Percentiles rank a stretch among this genome's conserved stretches.
Conservation (phyloP, 2,888 invertebrate species). For the Dicranocentrus wangi region DNA sequence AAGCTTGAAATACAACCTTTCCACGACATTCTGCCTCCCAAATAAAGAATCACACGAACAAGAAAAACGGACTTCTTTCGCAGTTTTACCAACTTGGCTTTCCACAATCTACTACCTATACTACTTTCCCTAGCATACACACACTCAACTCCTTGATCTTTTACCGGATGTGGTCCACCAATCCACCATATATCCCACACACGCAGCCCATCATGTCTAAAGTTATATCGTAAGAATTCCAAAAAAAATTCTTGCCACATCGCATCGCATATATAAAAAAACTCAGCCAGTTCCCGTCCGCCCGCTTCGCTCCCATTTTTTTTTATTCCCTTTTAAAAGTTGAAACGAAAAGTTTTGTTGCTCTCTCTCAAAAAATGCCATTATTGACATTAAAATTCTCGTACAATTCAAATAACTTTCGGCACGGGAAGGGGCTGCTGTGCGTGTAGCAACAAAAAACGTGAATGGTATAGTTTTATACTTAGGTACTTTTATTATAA, state of each 20-base stretch:
- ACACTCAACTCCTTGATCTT: slow-evolving; percentile 2
- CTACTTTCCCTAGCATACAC: background rate
- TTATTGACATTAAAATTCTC: slow-evolving; percentile 50
- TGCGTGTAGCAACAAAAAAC: background rate
- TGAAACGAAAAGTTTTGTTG: slow-evolving; percentile 37
- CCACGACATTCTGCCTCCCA: slow-evolving; percentile 40
- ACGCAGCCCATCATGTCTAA: too few species aligned
- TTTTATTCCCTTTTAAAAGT: slow-evolving; percentile 30
- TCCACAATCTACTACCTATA: background rate
- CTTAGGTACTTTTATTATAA: too few species aligned
- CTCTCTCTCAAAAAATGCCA: slow-evolving; percentile 46
- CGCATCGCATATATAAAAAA: background rate
- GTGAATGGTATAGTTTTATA: too few species aligned
- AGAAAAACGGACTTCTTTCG: background rate
- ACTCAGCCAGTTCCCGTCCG: too few species aligned
- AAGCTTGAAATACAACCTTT: slow-evolving; percentile 53
- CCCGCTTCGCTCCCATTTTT: slow-evolving; percentile 4
- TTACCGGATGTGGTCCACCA: slow-evolving; percentile 46
- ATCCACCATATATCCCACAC: too few species aligned
- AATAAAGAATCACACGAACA: slow-evolving; percentile 28
- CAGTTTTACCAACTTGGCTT: slow-evolving; percentile 18
- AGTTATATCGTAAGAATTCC: background rate
- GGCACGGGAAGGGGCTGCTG: background rate
- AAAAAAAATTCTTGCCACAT: slow-evolving; percentile 8
- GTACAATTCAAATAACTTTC: slow-evolving; percentile 36